phyloP scores from a whole-genome alignment of 1,140 invertebrate species.

The Adoxophyes honmai region DNA sequence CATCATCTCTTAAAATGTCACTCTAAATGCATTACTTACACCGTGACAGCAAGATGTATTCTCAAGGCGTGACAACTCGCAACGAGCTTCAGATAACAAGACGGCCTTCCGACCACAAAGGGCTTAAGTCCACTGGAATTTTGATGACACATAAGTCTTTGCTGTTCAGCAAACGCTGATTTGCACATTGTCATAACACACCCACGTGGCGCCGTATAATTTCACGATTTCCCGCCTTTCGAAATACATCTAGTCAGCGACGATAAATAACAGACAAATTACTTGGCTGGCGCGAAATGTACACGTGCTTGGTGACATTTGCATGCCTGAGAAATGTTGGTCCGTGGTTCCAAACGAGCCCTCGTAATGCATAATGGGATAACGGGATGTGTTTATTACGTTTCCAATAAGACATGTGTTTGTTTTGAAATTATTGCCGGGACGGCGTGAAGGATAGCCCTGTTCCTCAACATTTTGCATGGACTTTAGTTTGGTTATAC shows the following conservation, averaged over 20 bases:
- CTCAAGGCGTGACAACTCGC: slow-evolving; percentile 4
- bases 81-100: slow-evolving; percentile 6
- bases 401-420: not conserved
- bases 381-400: slow-evolving; percentile 1
- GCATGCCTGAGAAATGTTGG: slow-evolving; percentile 57
- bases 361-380: slow-evolving; percentile 6
- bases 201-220: slow-evolving; percentile 61
- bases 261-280: slow-evolving; percentile 71
- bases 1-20: no score
- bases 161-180: slow-evolving; percentile 30
- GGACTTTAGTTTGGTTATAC: no score
- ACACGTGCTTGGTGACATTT: slow-evolving; percentile 56
- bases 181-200: slow-evolving; percentile 62
- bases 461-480: no score
- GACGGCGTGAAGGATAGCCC: no score
- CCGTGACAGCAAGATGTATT: not conserved
- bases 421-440: not conserved
- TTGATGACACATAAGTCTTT: slow-evolving; percentile 7
- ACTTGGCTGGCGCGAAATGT: slow-evolving; percentile 42
- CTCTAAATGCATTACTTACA: no score
- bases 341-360: slow-evolving; percentile 31
- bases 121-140: not conserved
- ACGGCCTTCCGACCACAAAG: not conserved
- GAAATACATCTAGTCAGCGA: slow-evolving; percentile 55
- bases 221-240: slow-evolving; percentile 57